Evolutionary conservation across 1,140 invertebrate genomes (phyloP).

Genomic region (Neodiprion lecontei): DNA sequence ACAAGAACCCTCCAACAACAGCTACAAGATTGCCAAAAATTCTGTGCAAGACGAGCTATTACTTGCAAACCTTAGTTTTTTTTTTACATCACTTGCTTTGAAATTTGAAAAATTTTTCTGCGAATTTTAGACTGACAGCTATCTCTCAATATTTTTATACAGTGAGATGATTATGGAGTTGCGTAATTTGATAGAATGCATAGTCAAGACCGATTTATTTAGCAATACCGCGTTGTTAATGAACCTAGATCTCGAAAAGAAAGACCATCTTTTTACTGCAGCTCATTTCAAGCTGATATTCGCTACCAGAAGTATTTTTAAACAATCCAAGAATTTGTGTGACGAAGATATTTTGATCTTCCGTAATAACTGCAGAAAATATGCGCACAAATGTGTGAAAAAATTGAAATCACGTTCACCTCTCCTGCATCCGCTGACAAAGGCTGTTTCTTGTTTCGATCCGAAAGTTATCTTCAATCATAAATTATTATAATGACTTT

Average conservation of each 20-base stretch:
- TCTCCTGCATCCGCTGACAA: slow-evolving; percentile 12
- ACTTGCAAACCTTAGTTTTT: slow-evolving; percentile 30
- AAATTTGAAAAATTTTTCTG: slow-evolving; percentile 33
- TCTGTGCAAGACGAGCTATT: slow-evolving; percentile 28
- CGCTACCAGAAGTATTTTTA: slow-evolving; percentile 21
- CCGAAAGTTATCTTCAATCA: slow-evolving; percentile 10
- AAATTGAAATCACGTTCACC: slow-evolving; percentile 17
- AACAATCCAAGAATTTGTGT: slow-evolving; percentile 17
- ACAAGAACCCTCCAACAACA: slow-evolving; percentile 18
- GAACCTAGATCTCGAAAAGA: slow-evolving; percentile 15
- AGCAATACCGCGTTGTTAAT: slow-evolving; percentile 6
- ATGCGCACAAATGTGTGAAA: slow-evolving; percentile 17
- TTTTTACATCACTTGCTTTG: slow-evolving; percentile 24
- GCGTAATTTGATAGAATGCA: slow-evolving; percentile 14
- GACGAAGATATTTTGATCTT: slow-evolving; percentile 25
- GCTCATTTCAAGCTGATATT: slow-evolving; percentile 18
- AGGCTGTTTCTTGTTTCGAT: slow-evolving; percentile 24
- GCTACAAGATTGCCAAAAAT: slow-evolving; percentile 18
- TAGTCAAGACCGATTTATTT: slow-evolving; percentile 20
- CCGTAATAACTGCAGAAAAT: slow-evolving; percentile 19
- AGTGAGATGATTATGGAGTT: slow-evolving; percentile 16
- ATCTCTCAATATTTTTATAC: slow-evolving; percentile 27
- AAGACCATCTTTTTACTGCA: slow-evolving; percentile 17
- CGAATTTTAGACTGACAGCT: slow-evolving; percentile 28
- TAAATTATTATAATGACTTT: slow-evolving; percentile 17